Base-by-base conservation (phyloP, 2,113 vertebrate species). In the Falco punctatus region DNA sequence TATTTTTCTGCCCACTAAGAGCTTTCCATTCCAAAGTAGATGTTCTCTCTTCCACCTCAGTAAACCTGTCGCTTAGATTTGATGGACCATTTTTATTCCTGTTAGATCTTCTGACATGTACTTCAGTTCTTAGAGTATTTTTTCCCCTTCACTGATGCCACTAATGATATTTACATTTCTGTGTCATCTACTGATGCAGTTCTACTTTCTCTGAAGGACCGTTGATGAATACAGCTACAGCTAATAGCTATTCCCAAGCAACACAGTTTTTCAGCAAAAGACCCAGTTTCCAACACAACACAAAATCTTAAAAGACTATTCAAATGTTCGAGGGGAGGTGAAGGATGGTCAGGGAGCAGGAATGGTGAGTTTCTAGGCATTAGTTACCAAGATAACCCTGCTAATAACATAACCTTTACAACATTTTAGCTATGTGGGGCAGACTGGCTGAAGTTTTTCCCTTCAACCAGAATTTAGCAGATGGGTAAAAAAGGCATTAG, bases 1-100 rank as follows among this genome's bases (percentile, higher is more conserved):
- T 58, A 61, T 85, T 82, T 91, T 96, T 74, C 82, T 92, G 65
- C 59, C 73, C 46, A 67, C 79, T 96, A 94, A 97, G 62, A 94
- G 78, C 80, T 92, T 92, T 81, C 69, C 2, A 1, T 85, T 94
- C 40, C 35, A 26, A 77, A 95, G 91, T 84, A 85, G 61, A 86
- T 79, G 48, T 81, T 97, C 78, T 73, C 35, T 91, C 67, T 97
- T 96, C 87, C 91, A 69, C 40, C 83, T 95, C 92, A 94, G 73
- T 85, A 94, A 92, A 48, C 70, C 73, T 65, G 94, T 92, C 49
- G 0, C 78, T 96, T 96, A 89, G 79, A 97, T 97, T 75, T 94
- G 88, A 94, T 86, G 38, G 46, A 82, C 58, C 90, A 38, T 57
- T 96, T 95, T 93, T 90, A 91, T 67, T 92, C 61, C 85, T 91